Evolutionary conservation across 2,888 invertebrate species (phyloP), one percentile per base, ranked within the genome.

Genomic region (Nomada goodeniana): DNA sequence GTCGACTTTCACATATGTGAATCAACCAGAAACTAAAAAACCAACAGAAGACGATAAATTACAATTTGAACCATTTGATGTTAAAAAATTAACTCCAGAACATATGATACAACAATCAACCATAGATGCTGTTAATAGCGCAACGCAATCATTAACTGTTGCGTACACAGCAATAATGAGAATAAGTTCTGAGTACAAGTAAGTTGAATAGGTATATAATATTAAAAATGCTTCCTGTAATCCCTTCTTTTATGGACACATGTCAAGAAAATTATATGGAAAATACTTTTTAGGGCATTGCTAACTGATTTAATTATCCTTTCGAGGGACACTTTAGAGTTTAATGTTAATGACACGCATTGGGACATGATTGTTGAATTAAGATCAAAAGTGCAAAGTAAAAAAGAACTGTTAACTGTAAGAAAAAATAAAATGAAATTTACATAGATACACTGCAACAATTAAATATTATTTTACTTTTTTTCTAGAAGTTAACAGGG

Each of bases 151-250:
- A 68, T 84, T 93, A 52, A 93, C 93, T n/a, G 76, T 93, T 68
- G 90, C 91, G 55, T 93, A 91, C 76, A 81, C 86, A 10, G 91
- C 93, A 13, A 89, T 93, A 82, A 91, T 92, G 88, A 86, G 72
- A 77, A 86, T 86, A 4, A 92, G 93, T 79, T 85, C 81, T 69
- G 93, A 93, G 69, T 93, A 93, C 63, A 91, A 93, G 93, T 93
- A 89, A 67, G 65, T 53, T 20, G 15, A 13, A 47, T 55, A 0
- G 26, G 36, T 10, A 29, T 53, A 36, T 11, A 53, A n/a, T 47
- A 5, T 44, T 53, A 23, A n/a, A 59, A 26, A 36, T 36, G 36
- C 36, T 0, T 36, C 36, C 7, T 36, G 7, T 36, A 36, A 36
- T 36, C 36, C 36, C 7, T 36, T 36, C 7, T 36, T 36, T 36